Percentiles rank a stretch among this genome's conserved stretches.
Conservation (phyloP, 2,888 invertebrate species). For the Labia minor region DNA sequence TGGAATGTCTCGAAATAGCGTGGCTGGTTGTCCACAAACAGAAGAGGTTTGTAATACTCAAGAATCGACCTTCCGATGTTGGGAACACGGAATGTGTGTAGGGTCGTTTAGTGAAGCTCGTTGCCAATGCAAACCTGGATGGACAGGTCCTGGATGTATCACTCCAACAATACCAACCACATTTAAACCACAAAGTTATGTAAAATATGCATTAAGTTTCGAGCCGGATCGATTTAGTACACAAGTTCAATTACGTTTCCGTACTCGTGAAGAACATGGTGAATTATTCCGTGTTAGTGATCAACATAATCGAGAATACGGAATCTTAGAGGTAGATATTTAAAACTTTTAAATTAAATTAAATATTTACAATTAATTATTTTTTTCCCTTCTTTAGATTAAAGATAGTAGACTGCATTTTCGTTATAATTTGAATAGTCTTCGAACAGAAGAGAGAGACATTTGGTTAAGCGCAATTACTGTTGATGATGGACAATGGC, state of each 20-base stretch:
- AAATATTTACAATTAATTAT: not conserved
- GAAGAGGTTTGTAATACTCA: constrained; percentile 85
- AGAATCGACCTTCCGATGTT: constrained; percentile 73
- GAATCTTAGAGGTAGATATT: constrained; percentile 59
- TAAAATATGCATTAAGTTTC: constrained; percentile 91
- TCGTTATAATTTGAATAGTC: constrained; percentile 83
- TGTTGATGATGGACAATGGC: constrained; percentile 95
- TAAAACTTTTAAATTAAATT: not conserved
- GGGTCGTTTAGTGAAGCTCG: constrained; percentile 79
- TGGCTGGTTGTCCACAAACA: constrained; percentile 84
- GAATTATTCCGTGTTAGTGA: constrained; percentile 89
- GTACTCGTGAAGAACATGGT: constrained; percentile 86
- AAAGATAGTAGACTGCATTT: constrained; percentile 83
- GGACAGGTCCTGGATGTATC: constrained; percentile 81
- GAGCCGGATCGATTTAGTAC: constrained; percentile 87
- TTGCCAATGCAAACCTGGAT: constrained; percentile 92
- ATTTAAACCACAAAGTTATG: constrained; percentile 87
- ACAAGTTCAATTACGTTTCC: constrained; percentile 84
- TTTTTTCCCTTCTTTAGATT: constrained; percentile 45
- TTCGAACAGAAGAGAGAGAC: constrained; percentile 79
- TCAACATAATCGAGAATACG: constrained; percentile 88
- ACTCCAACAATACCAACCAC: constrained; percentile 80
- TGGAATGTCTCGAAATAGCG: constrained; percentile 73
- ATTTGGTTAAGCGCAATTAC: constrained; percentile 82
- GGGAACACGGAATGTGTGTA: constrained; percentile 90